phyloP scores from a whole-genome alignment of 2,888 invertebrate species.

The Melanargia galathea region DNA sequence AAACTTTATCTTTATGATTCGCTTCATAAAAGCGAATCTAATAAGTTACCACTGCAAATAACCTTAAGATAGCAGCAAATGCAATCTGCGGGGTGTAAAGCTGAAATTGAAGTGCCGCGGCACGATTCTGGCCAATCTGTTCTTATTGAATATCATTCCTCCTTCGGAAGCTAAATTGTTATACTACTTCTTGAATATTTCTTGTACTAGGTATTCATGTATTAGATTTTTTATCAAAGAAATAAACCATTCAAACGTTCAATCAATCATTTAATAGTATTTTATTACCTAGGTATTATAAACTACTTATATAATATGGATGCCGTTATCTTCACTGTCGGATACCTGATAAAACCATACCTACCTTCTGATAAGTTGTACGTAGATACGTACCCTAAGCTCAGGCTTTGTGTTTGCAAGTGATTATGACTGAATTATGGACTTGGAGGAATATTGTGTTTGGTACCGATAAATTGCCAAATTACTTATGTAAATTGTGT shows the following conservation, averaged over 20 bases:
- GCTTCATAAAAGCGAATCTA: not conserved
- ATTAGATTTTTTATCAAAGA: not conserved
- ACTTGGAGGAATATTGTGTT: slow-evolving; percentile 7
- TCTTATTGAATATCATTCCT: slow-evolving; percentile 54
- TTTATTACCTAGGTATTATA: no score
- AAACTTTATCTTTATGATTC: not conserved
- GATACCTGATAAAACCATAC: slow-evolving; percentile 30
- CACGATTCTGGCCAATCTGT: slow-evolving; percentile 51
- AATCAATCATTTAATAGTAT: not conserved
- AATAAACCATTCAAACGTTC: not conserved
- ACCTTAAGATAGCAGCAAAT: slow-evolving; percentile 54
- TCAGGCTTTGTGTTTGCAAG: slow-evolving; percentile 19
- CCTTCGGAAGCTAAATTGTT: slow-evolving; percentile 47
- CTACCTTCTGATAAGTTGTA: slow-evolving; percentile 23
- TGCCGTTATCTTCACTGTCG: slow-evolving; percentile 32
- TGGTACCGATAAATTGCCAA: slow-evolving; percentile 12
- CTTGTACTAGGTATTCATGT: no score
- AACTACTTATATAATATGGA: no score
- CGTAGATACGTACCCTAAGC: not conserved
- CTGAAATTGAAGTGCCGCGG: slow-evolving; percentile 57
- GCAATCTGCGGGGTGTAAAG: slow-evolving; percentile 62
- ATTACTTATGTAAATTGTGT: slow-evolving; percentile 6
- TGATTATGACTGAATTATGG: slow-evolving; percentile 26
- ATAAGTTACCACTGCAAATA: not conserved
- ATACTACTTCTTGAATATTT: not conserved